Conservation (phyloP, 2,888 invertebrate species). For the Eulithis testata region DNA sequence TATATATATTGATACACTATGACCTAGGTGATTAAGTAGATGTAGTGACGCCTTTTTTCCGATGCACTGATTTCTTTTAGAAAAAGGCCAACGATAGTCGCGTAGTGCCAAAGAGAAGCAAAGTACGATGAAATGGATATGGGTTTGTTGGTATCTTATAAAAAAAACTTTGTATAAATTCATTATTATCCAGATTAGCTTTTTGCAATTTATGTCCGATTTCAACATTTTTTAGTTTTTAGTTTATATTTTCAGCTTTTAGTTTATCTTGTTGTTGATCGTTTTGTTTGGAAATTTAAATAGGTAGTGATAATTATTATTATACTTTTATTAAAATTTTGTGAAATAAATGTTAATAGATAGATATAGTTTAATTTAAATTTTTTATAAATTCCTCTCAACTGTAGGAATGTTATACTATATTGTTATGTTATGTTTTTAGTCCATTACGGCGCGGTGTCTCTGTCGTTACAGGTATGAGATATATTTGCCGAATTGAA, state of each 20-base stretch:
- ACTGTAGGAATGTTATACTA: too few relatives aligned
- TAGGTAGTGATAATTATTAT: too few relatives aligned
- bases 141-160: constrained; percentile 26
- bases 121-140: constrained; percentile 39
- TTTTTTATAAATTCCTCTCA: neutral
- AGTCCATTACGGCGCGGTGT: neutral
- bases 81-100: constrained; percentile 64
- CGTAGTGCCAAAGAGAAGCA: constrained; percentile 74
- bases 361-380: neutral
- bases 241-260: neutral
- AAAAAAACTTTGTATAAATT: constrained; percentile 5
- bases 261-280: neutral
- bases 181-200: constrained; percentile 16
- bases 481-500: neutral
- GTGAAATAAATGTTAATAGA: neutral
- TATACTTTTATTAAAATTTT: neutral
- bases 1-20: constrained; percentile 83
- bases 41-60: constrained; percentile 57
- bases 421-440: too few relatives aligned
- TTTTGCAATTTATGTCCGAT: neutral
- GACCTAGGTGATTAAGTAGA: constrained; percentile 63
- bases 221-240: neutral
- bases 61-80: constrained; percentile 66
- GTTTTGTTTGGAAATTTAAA: too few relatives aligned
- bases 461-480: neutral